Conservation (phyloP, 2,888 invertebrate species). For the Papilio protenor region DNA sequence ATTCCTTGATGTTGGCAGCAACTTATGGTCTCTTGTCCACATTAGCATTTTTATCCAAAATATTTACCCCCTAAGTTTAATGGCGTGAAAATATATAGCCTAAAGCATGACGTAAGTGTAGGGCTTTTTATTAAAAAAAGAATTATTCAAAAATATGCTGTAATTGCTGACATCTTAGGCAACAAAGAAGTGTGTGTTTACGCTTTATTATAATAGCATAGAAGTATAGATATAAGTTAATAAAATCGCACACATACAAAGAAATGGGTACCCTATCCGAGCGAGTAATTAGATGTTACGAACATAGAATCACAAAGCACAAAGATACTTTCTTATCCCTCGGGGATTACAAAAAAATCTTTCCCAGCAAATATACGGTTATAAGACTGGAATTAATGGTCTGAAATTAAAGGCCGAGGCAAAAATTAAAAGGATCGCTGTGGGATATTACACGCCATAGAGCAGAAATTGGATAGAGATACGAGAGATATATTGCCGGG, state of each 20-base stretch:
- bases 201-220: no score
- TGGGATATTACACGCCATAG: conserved; percentile 81
- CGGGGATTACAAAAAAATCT: conserved; percentile 43
- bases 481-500: conserved; percentile 80
- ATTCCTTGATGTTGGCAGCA: no score
- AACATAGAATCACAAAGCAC: conserved; percentile 28
- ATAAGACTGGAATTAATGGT: conserved; percentile 67
- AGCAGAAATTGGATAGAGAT: conserved; percentile 82
- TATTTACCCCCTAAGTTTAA: no score
- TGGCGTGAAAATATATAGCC: no score
- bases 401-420: conserved; percentile 67
- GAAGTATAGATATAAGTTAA: no score
- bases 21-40: no score
- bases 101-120: no score
- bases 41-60: no score
- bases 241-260: conserved; percentile 8
- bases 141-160: no score
- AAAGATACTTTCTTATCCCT: conserved; percentile 38
- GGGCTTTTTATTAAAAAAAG: no score
- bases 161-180: no score
- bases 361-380: conserved; percentile 50
- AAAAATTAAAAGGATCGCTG: conserved; percentile 74
- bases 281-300: conserved; percentile 34
- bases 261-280: conserved; percentile 26
- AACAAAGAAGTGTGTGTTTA: no score